Base-by-base conservation (phyloP, 2,888 invertebrate genomes). In the Blastobasis adustella region DNA sequence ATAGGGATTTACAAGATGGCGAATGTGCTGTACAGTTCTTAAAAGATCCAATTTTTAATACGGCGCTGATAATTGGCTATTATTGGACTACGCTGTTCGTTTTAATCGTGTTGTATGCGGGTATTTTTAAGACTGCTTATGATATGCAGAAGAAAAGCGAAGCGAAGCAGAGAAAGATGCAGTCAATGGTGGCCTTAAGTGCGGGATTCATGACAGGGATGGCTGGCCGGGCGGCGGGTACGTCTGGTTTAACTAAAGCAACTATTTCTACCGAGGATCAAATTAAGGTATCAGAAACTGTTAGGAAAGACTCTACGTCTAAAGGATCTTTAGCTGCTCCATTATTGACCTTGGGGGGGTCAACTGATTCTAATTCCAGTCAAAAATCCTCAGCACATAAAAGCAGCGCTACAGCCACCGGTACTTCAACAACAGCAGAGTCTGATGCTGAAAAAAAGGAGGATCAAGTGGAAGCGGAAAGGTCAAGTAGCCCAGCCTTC, bases 61-160 rank as follows among this genome's bases (percentile, higher is more conserved):
- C 98, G 61, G 95, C 98, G 49, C 91, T 99, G 54, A 98, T 98
- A 52, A 97, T 99, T 66, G 95, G 95, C 48, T 99, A 99, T 80
- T 99, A 98, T 77, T 99, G 98, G 98, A 97, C 95, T 45, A 99
- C 99, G 0, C 89, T 99, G 40, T 93, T 98, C 52, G 97, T 99
- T 44, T 91, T 99, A 57, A 97, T 98, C 73, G 93, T 97, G 54
- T 90, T 99, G 7, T 99, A 99, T 77, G 97, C 96, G 47, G 98
- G 98, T 7, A 99, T 99, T 69, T 99, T 98, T 79, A 96, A 96
- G 76, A 98, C 98, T 43, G 99, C 98, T 5, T 96, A 98, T 73
- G 96, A 97, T 64, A 96, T 99, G 95, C 98, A 98, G 77, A 96
- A 96, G 76, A 97, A 98, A 74, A 97, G 98, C 65, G 97, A 98